Evolutionary conservation across 2,797 vertebrate genomes (phyloP), one percentile per base, ranked within the genome.

Genomic region (Sebastolobus altivelis): DNA sequence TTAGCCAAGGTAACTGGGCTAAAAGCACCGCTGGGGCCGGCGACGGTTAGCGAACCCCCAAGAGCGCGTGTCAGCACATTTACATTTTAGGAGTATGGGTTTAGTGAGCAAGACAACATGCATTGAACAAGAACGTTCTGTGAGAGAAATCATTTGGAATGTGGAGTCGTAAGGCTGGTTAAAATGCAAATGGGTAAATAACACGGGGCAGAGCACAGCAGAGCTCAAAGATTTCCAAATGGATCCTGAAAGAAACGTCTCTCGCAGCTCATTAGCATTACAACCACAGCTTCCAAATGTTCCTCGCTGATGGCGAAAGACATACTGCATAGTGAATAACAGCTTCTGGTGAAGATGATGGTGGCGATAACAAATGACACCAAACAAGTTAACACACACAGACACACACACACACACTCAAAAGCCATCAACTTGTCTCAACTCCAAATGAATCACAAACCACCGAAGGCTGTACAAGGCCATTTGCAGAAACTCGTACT

Each of bases 231-330:
- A 81, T 82, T 79, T 91, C 69, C 46, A 85, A 88, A 90, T 83
- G 83, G 80, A 87, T 85, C 71, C 65, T 62, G 71, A 84, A 83
- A 86, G 77, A 77, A 79, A 79, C 80, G 80, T 79, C 37, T 81
- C 65, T 82, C 75, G 60, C 70, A 72, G 60, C 80, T 91, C 75
- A 84, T 92, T 84, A 89, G 82, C 86, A 86, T 89, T 81, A 80
- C 67, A 33, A 13, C 25, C 75, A 46, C 82, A 78, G 86, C 82
- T 75, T 70, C 72, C n/a, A 59, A 86, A 82, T 29, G 62, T 75
- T 80, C 75, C 59, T 67, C 56, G 68, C 85, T 88, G 78, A 85
- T 78, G 84, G 81, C 49, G 54, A 49, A 55, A 55, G 83, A 67
- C 80, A 85, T 58, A 77, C 72, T 68, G 35, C 74, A 67, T 12